Conservation (phyloP, 2,888 invertebrate genomes). For the Nasonovia ribisnigri region DNA sequence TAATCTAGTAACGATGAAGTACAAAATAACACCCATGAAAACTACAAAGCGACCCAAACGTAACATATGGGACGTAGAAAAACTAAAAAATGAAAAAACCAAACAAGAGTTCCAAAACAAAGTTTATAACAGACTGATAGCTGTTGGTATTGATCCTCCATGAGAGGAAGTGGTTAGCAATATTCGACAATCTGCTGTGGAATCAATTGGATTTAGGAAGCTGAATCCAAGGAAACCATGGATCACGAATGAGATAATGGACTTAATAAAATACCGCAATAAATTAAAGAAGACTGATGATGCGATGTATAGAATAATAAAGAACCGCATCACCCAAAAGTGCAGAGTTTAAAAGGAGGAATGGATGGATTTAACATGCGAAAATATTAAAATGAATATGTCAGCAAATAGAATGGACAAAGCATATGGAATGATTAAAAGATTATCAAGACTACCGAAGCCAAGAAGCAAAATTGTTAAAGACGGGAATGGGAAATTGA, state of each 20-base stretch:
- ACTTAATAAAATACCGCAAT: too few species aligned
- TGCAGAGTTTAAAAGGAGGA: conserved; percentile 48
- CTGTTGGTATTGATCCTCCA: not conserved
- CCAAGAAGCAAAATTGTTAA: too few species aligned
- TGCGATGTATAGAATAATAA: conserved; percentile 50
- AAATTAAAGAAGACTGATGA: not conserved
- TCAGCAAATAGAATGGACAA: conserved; percentile 48
- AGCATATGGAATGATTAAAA: not conserved
- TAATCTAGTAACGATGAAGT: too few species aligned
- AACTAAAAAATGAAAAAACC: too few species aligned
- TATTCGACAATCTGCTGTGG: conserved; percentile 40
- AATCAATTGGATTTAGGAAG: conserved; percentile 51
- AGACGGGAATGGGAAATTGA: too few species aligned
- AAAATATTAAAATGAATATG: conserved; percentile 50
- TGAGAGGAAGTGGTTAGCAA: not conserved
- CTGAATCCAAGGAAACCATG: conserved; percentile 47
- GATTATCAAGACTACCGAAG: too few species aligned
- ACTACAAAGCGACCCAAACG: too few species aligned
- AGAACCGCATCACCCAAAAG: conserved; percentile 37
- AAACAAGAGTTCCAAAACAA: too few species aligned
- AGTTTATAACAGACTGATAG: too few species aligned
- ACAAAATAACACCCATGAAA: too few species aligned
- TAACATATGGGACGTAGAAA: too few species aligned
- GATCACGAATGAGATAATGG: too few species aligned
- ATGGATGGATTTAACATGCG: conserved; percentile 35